phyloP scores from a whole-genome alignment of 2,797 vertebrate species.

The Centropyge bicolor region DNA sequence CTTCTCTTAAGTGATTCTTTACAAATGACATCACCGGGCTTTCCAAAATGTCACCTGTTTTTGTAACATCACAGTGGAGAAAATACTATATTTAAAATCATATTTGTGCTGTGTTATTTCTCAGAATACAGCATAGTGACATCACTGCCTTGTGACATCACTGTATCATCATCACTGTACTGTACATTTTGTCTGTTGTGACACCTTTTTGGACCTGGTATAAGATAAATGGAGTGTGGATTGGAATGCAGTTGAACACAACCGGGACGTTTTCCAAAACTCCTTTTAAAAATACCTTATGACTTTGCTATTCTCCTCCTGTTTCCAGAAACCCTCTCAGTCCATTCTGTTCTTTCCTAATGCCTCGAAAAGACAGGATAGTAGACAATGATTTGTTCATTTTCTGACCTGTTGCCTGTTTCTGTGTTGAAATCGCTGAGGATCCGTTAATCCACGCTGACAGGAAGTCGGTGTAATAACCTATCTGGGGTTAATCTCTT shows the following conservation, averaged over 20 bases:
- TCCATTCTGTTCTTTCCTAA: background rate
- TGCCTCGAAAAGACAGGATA: too few relatives aligned
- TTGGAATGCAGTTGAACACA: slow-evolving; percentile 6
- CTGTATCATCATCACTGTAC: background rate
- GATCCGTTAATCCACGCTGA: slow-evolving; percentile 1
- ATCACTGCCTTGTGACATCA: background rate
- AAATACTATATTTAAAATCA: background rate
- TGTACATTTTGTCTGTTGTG: background rate
- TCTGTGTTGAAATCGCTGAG: background rate
- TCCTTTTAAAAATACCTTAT: slow-evolving; percentile 31
- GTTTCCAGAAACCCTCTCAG: slow-evolving; percentile 11
- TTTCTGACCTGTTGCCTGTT: background rate
- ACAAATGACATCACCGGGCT: background rate
- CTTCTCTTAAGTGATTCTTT: background rate
- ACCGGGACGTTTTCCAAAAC: slow-evolving; percentile 44
- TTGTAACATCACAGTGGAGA: background rate
- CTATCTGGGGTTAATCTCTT: background rate
- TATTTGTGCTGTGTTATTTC: background rate
- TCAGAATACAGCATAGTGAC: background rate
- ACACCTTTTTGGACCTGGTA: background rate
- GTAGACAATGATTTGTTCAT: background rate
- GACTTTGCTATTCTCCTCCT: background rate
- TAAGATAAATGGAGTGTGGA: slow-evolving; percentile 2
- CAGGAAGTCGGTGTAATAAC: background rate
- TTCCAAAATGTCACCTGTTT: background rate